Evolutionary conservation across 2,888 invertebrate genomes (phyloP).

Genomic region (Melolontha melolontha): DNA sequence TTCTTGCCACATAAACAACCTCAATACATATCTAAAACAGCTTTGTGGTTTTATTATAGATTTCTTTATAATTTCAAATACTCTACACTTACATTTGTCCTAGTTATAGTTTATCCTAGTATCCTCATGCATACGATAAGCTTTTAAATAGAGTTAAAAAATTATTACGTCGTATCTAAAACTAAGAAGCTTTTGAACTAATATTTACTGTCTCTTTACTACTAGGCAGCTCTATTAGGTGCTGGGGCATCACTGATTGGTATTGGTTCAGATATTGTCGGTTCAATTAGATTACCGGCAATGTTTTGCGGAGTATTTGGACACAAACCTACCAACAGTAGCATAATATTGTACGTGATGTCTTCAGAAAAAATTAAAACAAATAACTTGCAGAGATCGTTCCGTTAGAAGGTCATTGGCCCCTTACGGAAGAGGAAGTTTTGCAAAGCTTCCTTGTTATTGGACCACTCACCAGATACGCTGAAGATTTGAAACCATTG

Average conservation of each 20-base stretch:
- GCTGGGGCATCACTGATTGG: constrained; percentile 88
- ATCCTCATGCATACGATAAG: no score
- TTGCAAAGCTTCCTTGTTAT: constrained; percentile 78
- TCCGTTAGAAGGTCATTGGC: constrained; percentile 60
- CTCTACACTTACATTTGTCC: no score
- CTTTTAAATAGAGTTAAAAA: no score
- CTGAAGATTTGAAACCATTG: constrained; percentile 82
- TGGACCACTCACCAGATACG: constrained; percentile 90
- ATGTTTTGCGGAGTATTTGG: constrained; percentile 96
- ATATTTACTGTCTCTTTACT: neutral
- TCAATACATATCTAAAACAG: no score
- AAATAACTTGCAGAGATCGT: constrained; percentile 65
- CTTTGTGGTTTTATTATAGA: no score
- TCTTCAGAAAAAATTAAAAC: constrained; percentile 5
- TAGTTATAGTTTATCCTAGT: no score
- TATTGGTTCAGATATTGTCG: constrained; percentile 94
- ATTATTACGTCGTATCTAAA: no score
- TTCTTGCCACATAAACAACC: no score
- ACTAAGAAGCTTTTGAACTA: no score
- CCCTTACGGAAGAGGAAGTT: constrained; percentile 68
- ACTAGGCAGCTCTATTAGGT: constrained; percentile 74
- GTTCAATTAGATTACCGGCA: constrained; percentile 94
- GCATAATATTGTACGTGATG: constrained; percentile 75
- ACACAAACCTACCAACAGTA: constrained; percentile 82
- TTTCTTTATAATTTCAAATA: no score